phyloP scores from a whole-genome alignment of 2,113 vertebrate genomes.

The Corythornis madagascariensis region DNA sequence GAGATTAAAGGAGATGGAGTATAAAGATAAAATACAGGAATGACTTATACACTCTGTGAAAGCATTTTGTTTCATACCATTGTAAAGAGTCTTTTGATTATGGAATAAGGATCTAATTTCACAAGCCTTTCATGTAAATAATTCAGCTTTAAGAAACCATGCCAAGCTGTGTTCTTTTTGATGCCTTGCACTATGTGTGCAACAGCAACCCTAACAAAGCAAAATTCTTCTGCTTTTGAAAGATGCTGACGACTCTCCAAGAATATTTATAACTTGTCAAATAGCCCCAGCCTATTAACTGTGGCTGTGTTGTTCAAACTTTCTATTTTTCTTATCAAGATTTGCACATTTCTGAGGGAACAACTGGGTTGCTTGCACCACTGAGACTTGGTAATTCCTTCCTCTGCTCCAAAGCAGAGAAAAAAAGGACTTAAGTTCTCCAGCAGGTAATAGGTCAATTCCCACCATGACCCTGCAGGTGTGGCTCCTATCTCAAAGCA shows the following conservation, averaged over 20 bases:
- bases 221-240: conserved; percentile 1
- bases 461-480: not conserved
- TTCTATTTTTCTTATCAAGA: not conserved
- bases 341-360: not conserved
- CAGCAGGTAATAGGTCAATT: not conserved
- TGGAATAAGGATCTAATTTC: conserved; percentile 44
- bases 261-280: conserved; percentile 37
- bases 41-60: not conserved
- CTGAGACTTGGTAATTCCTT: not conserved
- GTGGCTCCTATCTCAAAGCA: not conserved
- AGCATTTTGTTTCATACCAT: conserved; percentile 36
- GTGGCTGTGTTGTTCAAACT: not conserved
- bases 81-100: conserved; percentile 57
- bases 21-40: conserved; percentile 34
- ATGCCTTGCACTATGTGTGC: not conserved
- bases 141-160: conserved; percentile 22
- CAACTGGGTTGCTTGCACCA: not conserved
- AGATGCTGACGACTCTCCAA: not conserved
- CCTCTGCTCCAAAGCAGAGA: not conserved
- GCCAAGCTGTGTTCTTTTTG: conserved; percentile 40
- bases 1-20: conserved; percentile 46
- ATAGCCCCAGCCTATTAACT: not conserved
- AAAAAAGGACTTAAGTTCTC: not conserved
- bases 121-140: conserved; percentile 62
- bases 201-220: conserved; percentile 25